Evolutionary conservation across 2,888 invertebrate species (phyloP).

Genomic region (Philopedon plagiatum): DNA sequence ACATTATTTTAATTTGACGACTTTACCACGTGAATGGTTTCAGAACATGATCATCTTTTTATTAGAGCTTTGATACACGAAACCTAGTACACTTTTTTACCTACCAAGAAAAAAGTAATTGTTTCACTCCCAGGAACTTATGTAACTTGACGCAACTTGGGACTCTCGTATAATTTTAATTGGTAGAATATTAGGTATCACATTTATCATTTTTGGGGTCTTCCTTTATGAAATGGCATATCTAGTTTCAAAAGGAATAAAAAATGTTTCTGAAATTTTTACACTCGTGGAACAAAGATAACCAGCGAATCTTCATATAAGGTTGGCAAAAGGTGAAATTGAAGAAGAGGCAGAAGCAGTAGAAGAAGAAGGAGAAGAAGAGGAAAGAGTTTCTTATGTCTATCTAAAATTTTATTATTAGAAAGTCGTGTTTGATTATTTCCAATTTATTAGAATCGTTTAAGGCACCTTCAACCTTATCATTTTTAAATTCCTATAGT

Average conservation of each 20-base stretch:
- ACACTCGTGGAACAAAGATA: not conserved
- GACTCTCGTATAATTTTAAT: not conserved
- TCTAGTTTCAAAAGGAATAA: not conserved
- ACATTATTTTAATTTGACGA: no score
- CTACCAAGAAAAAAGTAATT: conserved; percentile 1
- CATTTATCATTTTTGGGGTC: not conserved
- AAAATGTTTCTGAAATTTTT: not conserved
- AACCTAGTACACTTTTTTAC: not conserved
- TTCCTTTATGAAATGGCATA: not conserved
- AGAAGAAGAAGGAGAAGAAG: no score
- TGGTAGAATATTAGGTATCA: not conserved
- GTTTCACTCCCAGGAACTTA: not conserved
- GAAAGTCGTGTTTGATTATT: no score
- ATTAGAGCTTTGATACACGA: not conserved
- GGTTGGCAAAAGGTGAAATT: not conserved
- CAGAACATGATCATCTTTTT: not conserved
- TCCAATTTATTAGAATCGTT: no score
- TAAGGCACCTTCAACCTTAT: no score
- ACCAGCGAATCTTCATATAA: not conserved
- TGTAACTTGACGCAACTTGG: not conserved
- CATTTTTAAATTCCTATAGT: not conserved
- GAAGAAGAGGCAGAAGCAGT: no score
- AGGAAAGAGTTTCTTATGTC: no score
- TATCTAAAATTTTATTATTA: no score
- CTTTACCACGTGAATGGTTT: not conserved